Base-by-base conservation (phyloP, 2,888 invertebrate species). In the Folsomia candida region DNA sequence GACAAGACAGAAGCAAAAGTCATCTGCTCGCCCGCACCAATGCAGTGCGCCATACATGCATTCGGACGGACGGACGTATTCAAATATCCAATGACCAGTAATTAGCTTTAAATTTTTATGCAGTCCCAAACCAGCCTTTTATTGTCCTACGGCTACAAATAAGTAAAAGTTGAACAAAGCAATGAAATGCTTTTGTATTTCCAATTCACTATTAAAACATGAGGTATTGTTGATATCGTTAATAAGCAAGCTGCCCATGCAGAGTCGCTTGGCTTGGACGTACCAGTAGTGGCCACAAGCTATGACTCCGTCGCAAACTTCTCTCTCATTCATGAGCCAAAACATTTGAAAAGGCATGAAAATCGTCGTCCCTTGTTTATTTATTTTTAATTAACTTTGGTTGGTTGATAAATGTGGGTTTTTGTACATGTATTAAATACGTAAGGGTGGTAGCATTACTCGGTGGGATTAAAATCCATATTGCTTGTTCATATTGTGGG, bases 1-100 rank as follows among this genome's bases (percentile, higher is more conserved):
- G 28, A 65, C 65, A 65, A 64, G 51, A 65, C 65, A 65, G 65
- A 65, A 65, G 65, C 65, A 51, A 65, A 61, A 64, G 64, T 29
- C 64, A 64, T 64, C 64, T 62, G 29, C 62, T 6, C n/a, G 20
- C 57, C 57, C 22, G 57, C n/a, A 37, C 37, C 37, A 37, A 37
- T 9, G 37, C 6, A 37, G 14, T 14, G 37, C n/a, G n/a, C n/a
- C n/a, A n/a, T n/a, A n/a, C n/a, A n/a, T n/a, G n/a, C n/a, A n/a
- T n/a, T n/a, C n/a, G n/a, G n/a, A n/a, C n/a, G n/a, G n/a, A n/a
- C n/a, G n/a, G 37, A 37, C 14, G 37, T 37, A 37, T 37, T 51
- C 22, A 37, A 64, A 54, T 65, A 27, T 54, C 65, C 65, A 65
- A 65, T 65, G 65, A 65, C 57, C 65, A 65, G 57, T 65, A 65